A percentile compares a stretch with the other conserved stretches of the same genome.
These are phyloP conservation scores for Lasiurus borealis DNA, from an alignment of 2,113 vertebrate genomes.

Conservation along the genomic window DNA sequence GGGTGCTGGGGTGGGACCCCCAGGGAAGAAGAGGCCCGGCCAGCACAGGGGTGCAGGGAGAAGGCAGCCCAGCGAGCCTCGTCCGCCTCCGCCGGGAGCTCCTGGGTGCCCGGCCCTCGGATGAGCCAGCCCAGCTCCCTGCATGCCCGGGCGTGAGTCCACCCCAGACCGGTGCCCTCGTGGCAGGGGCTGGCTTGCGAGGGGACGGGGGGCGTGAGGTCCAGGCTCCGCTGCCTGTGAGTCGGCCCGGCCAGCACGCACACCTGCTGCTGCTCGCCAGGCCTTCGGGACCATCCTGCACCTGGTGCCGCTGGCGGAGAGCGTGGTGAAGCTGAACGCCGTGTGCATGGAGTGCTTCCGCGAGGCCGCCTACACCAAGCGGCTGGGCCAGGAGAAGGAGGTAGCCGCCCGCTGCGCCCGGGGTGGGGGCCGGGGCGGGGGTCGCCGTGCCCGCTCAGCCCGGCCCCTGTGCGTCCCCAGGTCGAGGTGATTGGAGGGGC, in stretches of 20 bases:
- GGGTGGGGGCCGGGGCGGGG: no score
- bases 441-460: rapidly evolving
- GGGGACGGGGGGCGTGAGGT: neutral
- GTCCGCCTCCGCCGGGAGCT: rapidly evolving
- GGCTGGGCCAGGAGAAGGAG: conserved; percentile 95
- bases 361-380: conserved; percentile 97
- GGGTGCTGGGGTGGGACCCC: neutral
- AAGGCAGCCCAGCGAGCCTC: rapidly evolving
- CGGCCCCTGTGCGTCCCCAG: conserved; percentile 78
- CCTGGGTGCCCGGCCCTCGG: neutral
- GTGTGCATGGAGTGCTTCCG: conserved; percentile 98
- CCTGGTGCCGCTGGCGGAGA: conserved; percentile 95
- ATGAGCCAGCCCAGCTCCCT: no score
- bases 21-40: no score
- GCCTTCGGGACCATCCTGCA: conserved; percentile 96
- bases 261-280: conserved; percentile 78
- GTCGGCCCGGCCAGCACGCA: rapidly evolving
- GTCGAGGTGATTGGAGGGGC: conserved; percentile 97
- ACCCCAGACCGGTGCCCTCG: no score
- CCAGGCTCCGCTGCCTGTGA: neutral
- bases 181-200: no score
- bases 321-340: conserved; percentile 96
- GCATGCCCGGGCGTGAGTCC: no score
- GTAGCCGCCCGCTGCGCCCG: conserved; percentile 80
- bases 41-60: no score